A percentile compares a stretch with the other conserved stretches of the same genome.
These are phyloP conservation scores for Magallana angulata DNA, from an alignment of 1,140 invertebrate genomes.

Conservation along the genomic window DNA sequence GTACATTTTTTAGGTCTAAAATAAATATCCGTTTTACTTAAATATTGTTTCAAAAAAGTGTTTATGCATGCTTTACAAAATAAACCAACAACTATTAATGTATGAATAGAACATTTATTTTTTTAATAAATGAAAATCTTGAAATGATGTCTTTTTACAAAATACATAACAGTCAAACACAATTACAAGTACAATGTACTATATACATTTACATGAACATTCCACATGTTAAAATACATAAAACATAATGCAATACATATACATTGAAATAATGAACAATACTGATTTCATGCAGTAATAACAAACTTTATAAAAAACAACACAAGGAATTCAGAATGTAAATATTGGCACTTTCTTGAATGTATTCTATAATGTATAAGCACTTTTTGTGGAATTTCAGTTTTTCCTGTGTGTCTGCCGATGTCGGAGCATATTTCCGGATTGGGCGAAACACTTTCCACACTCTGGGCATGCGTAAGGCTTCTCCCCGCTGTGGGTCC, in stretches of 20 bases:
- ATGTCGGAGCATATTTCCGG: conserved; percentile 85
- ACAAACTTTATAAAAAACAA: no score
- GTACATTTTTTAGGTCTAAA: no score
- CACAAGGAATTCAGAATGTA: neutral
- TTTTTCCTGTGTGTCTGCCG: conserved; percentile 45
- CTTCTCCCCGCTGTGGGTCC: conserved; percentile 90
- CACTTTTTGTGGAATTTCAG: neutral
- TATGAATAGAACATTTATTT: neutral
- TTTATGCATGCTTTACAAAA: neutral
- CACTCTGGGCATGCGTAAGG: conserved; percentile 93
- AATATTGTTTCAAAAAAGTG: neutral
- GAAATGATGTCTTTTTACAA: neutral
- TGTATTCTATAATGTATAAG: neutral
- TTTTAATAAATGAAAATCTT: neutral
- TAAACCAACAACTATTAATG: neutral
- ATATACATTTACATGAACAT: neutral
- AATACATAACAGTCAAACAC: neutral
- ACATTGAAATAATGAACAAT: neutral
- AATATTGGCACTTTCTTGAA: neutral
- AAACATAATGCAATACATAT: neutral
- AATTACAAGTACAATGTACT: neutral
- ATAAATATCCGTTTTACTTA: no score
- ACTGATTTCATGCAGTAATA: no score
- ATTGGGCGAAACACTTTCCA: conserved; percentile 94
- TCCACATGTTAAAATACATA: neutral